Evolutionary conservation across 1,140 invertebrate genomes (phyloP), one percentile per base, ranked within the genome.

Genomic region (Lepidurus arcticus): DNA sequence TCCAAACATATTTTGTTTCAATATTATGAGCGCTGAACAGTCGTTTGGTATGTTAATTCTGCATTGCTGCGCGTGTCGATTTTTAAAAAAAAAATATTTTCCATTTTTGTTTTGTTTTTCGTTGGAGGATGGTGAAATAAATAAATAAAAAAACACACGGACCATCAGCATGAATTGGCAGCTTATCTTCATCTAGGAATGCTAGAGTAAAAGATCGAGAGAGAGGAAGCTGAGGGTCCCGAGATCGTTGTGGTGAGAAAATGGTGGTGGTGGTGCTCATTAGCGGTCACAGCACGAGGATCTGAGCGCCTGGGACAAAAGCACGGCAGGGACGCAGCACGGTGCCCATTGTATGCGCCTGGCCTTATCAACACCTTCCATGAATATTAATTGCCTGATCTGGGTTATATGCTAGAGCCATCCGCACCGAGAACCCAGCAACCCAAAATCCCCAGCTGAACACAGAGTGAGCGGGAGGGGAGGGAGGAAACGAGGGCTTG

Each of bases 351-450:
- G 53, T 65, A 21, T 65, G 53, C 16, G 53, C 53, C 21, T 65
- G 53, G 53, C 53, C 53, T 65, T 65, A 65, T 65, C 53, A 65
- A 65, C 53, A 65, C 53, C 53, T 65, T 65, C 53, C 53, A 65
- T 65, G 53, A 65, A 65, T 65, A 65, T 65, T 65, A 65, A 65
- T 65, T 65, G 53, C 53, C 53, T 65, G 53, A 65, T 65, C 53
- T 65, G 53, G 53, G 53, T 65, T 65, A 65, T 65, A 65, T 21
- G 53, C 13, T 65, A 65, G 16, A 65, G 53, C 16, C 53, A 65
- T 21, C 34, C 34, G 34, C 34, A 34, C 34, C 3, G 34, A 34
- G 34, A 34, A 34, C 34, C 34, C 3, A 34, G 3, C 2, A 3
- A 4, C 34, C 34, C 34, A 3, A 34, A 34, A 34, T 3, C 34